phyloP scores from a whole-genome alignment of 2,113 vertebrate genomes.

The Geococcyx californianus region DNA sequence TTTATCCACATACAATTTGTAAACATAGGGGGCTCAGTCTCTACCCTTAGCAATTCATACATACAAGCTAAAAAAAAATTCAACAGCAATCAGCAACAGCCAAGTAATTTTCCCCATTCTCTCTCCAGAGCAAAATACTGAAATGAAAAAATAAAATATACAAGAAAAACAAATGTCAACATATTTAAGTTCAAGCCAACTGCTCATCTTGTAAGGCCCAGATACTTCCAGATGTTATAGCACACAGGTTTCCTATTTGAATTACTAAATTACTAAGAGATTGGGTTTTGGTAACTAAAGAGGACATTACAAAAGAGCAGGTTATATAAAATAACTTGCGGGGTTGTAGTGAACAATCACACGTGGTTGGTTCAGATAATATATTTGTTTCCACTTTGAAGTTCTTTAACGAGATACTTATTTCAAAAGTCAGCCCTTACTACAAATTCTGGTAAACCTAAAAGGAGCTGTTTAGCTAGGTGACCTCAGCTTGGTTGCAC shows the following conservation, averaged over 20 bases:
- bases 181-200: not conserved
- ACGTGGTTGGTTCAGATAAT: not conserved
- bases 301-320: not conserved
- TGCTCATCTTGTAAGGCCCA: not conserved
- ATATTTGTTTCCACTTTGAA: not conserved
- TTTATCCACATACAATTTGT: not conserved
- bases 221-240: not conserved
- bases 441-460: not conserved
- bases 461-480: not conserved
- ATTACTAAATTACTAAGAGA: not conserved
- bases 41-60: not conserved
- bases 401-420: not conserved
- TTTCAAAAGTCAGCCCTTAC: not conserved
- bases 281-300: not conserved
- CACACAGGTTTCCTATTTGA: not conserved
- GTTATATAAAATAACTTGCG: not conserved
- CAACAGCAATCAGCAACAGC: accelerated
- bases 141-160: not conserved
- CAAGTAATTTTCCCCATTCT: not conserved
- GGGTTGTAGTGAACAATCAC: not conserved
- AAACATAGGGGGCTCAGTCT: not conserved
- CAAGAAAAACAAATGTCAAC: not conserved
- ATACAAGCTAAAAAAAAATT: not conserved
- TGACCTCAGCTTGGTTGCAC: not conserved
- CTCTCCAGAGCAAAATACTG: not conserved